Conservation (phyloP, 1,140 invertebrate genomes). For the Pogonognathellus flavescens region DNA sequence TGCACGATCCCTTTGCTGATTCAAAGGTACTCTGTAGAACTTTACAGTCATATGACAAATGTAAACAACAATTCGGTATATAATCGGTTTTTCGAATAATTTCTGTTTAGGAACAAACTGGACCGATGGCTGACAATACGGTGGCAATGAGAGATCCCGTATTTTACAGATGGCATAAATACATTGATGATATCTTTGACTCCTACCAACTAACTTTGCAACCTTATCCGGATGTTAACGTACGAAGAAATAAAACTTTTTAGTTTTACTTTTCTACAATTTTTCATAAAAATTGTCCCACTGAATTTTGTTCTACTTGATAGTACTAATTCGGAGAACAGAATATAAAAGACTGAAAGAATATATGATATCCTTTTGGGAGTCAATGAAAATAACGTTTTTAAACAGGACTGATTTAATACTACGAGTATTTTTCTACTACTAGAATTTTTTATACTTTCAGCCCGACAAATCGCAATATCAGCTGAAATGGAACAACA, state of each 20-base stretch:
- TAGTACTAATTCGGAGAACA: too few species aligned
- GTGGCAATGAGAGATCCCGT: slow-evolving; percentile 79
- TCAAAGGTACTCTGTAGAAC: too few species aligned
- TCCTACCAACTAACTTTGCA: slow-evolving; percentile 69
- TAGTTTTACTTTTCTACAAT: background rate
- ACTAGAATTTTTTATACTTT: too few species aligned
- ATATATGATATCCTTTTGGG: too few species aligned
- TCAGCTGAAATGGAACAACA: slow-evolving; percentile 2
- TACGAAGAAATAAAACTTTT: background rate
- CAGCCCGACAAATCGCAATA: background rate
- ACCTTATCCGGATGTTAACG: slow-evolving; percentile 32
- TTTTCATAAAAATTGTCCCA: background rate
- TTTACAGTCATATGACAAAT: too few species aligned
- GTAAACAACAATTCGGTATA: too few species aligned
- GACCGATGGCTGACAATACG: slow-evolving; percentile 68
- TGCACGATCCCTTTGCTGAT: slow-evolving; percentile 78
- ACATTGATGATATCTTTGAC: slow-evolving; percentile 83
- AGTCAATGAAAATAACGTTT: too few species aligned
- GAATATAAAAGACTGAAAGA: too few species aligned
- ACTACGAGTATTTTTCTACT: too few species aligned
- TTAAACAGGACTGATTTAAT: too few species aligned
- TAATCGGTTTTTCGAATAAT: too few species aligned
- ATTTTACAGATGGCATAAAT: slow-evolving; percentile 88
- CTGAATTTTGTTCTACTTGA: background rate
- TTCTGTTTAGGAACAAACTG: slow-evolving; percentile 2